Conservation (phyloP, 1,140 invertebrate species). For the Eriosoma lanigerum region DNA sequence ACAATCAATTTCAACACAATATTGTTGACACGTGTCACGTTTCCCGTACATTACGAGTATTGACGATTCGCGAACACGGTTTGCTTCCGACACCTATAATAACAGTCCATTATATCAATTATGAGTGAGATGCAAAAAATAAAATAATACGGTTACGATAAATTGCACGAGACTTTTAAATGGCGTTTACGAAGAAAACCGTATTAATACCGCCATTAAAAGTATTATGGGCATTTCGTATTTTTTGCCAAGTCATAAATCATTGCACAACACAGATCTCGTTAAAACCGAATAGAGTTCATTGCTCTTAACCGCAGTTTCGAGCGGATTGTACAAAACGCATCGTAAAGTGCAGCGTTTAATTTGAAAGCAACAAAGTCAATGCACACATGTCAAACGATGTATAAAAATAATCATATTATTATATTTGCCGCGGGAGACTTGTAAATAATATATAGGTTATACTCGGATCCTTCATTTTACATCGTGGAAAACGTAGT, state of each 20-base stretch:
- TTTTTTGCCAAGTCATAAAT: constrained; percentile 50
- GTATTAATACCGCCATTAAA: background rate
- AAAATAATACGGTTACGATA: background rate
- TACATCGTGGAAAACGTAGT: background rate
- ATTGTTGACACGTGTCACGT: too few relatives aligned
- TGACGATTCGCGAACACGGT: too few relatives aligned
- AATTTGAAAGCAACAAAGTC: background rate
- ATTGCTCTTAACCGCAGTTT: constrained; percentile 34
- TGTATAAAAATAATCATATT: constrained; percentile 22
- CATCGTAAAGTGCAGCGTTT: background rate
- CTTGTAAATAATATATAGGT: constrained; percentile 14
- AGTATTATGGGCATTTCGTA: constrained; percentile 18
- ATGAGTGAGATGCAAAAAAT: too few relatives aligned
- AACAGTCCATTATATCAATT: too few relatives aligned
- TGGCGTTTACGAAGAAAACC: background rate
- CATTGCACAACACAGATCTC: background rate
- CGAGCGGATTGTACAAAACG: background rate
- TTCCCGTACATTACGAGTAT: too few relatives aligned
- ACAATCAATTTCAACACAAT: too few relatives aligned
- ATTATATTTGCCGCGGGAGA: constrained; percentile 45
- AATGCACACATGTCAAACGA: constrained; percentile 12
- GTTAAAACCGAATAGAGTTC: constrained; percentile 41
- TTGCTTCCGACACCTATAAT: too few relatives aligned
- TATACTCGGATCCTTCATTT: background rate
- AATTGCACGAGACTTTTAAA: background rate